These are phyloP conservation scores for Spicauda simplicius DNA, from an alignment of 2,888 invertebrate species.

Conservation along the genomic window DNA sequence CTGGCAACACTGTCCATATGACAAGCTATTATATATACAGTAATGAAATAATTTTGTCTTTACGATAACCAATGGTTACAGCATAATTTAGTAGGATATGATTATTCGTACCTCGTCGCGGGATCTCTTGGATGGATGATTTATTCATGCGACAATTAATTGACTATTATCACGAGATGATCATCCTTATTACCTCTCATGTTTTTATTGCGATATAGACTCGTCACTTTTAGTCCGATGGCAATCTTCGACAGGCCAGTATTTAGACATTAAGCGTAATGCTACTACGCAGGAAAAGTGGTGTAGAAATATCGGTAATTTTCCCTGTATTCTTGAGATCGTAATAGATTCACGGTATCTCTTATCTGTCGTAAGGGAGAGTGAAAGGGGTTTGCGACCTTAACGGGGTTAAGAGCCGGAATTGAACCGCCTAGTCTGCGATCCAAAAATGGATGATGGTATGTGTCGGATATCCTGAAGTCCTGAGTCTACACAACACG, in stretches of 20 bases:
- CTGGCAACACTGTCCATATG: slow-evolving; percentile 40
- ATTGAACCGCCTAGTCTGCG: too few relatives aligned
- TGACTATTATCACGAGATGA: slow-evolving; percentile 28
- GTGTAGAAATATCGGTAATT: too few relatives aligned
- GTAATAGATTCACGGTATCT: too few relatives aligned
- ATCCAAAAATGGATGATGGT: too few relatives aligned
- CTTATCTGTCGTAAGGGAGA: too few relatives aligned
- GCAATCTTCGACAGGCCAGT: slow-evolving; percentile 13
- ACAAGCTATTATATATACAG: slow-evolving; percentile 17
- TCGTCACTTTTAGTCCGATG: slow-evolving; percentile 20
- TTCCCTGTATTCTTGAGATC: too few relatives aligned
- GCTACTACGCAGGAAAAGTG: neutral
- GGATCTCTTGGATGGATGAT: slow-evolving; percentile 25
- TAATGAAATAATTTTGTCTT: slow-evolving; percentile 59
- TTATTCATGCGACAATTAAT: slow-evolving; percentile 34
- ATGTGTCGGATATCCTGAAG: too few relatives aligned
- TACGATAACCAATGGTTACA: slow-evolving; percentile 42
- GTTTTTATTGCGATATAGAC: slow-evolving; percentile 23
- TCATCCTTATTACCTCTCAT: slow-evolving; percentile 12
- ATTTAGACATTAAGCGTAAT: slow-evolving; percentile 14
- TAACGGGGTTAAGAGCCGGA: too few relatives aligned
- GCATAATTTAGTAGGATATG: slow-evolving; percentile 54
- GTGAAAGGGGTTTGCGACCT: too few relatives aligned
- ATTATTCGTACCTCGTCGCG: slow-evolving; percentile 44
- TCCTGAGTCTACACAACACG: too few relatives aligned